A percentile compares a stretch with the other conserved stretches of the same genome.
These are phyloP conservation scores for Drosophila barbarae DNA, from an alignment of 2,888 invertebrate species.

Conservation along the genomic window DNA sequence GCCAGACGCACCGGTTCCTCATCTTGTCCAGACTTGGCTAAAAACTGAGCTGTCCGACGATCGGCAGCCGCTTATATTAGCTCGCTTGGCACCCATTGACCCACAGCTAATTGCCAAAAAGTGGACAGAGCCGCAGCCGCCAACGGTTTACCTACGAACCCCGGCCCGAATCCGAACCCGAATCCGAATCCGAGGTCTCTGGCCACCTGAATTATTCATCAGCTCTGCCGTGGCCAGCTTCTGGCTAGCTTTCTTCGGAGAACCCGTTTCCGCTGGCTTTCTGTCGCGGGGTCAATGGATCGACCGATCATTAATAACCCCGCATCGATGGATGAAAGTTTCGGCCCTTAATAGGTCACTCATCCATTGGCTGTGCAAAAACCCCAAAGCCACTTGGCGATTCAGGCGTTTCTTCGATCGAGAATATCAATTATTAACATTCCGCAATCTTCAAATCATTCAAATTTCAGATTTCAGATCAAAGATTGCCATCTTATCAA, in stretches of 20 bases:
- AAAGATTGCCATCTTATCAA: background rate
- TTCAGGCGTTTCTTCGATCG: background rate
- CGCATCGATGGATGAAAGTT: conserved; percentile 42
- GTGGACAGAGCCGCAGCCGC: conserved; percentile 11
- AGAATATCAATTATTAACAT: background rate
- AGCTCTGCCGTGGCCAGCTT: conserved; percentile 11
- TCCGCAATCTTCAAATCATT: background rate
- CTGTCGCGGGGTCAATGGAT: conserved; percentile 42
- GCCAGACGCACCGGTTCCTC: conserved; percentile 54
- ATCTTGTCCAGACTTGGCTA: conserved; percentile 54
- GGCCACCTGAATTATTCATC: conserved; percentile 65
- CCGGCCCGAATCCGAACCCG: background rate
- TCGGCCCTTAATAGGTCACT: conserved; percentile 32
- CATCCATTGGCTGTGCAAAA: background rate
- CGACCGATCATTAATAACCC: conserved; percentile 61
- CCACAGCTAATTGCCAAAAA: conserved; percentile 61
- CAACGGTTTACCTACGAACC: conserved; percentile 34
- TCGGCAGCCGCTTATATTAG: conserved; percentile 68
- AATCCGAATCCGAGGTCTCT: background rate
- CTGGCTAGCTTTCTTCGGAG: conserved; percentile 50
- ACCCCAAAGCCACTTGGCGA: background rate
- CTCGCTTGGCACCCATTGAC: conserved; percentile 66
- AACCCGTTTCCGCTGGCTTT: conserved; percentile 53
- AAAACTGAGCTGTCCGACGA: conserved; percentile 47
- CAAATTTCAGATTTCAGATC: background rate